Evolutionary conservation across 2,113 vertebrate genomes (phyloP).

Genomic region (Platysternon megacephalum): DNA sequence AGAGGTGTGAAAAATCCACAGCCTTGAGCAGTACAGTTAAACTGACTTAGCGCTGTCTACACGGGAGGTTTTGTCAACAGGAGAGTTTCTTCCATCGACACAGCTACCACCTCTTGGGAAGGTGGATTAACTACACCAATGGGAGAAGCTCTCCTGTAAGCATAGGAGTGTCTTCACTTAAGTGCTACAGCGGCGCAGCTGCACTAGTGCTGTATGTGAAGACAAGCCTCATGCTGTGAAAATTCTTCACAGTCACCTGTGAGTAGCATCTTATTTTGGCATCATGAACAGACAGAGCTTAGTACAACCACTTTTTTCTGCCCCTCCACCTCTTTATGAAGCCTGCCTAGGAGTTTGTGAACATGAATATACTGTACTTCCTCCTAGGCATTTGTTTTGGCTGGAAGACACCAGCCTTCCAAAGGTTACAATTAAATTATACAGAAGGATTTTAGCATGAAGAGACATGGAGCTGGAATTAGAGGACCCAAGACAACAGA

Average conservation of each 20-base stretch:
- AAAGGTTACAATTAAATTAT: not conserved
- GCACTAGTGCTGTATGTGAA: not conserved
- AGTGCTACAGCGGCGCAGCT: too few relatives aligned
- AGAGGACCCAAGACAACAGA: not conserved
- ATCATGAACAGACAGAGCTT: not conserved
- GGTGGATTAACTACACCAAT: too few relatives aligned
- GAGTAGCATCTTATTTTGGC: not conserved
- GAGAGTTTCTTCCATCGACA: too few relatives aligned
- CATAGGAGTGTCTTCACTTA: too few relatives aligned
- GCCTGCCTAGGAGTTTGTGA: not conserved
- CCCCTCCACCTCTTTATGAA: not conserved
- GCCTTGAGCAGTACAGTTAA: too few relatives aligned
- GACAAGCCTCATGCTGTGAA: not conserved
- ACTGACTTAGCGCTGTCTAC: too few relatives aligned
- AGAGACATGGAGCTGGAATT: not conserved
- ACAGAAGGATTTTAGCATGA: not conserved
- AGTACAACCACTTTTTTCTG: not conserved
- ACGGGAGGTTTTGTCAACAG: too few relatives aligned
- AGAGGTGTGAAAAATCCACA: too few relatives aligned
- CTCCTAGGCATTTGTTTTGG: not conserved
- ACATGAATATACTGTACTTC: not conserved
- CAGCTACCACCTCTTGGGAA: too few relatives aligned
- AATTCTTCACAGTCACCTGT: not conserved
- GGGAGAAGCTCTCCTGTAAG: too few relatives aligned
- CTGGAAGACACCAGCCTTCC: not conserved